Evolutionary conservation across 1,140 invertebrate genomes (phyloP).

Genomic region (Lutraria rhynchaena): DNA sequence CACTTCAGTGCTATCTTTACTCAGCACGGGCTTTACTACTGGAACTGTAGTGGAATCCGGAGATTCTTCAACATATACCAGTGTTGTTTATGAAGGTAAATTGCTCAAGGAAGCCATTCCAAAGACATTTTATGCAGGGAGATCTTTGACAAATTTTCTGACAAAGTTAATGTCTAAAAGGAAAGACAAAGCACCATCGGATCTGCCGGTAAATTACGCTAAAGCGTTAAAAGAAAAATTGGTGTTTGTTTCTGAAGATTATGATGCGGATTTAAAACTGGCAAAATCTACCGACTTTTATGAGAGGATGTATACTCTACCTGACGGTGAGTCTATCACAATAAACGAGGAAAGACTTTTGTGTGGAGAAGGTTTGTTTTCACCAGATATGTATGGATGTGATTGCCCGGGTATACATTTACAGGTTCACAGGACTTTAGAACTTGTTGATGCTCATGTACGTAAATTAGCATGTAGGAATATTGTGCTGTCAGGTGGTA

Average conservation of each 20-base stretch:
- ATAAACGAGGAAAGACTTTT: slow-evolving; percentile 34
- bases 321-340: slow-evolving; percentile 11
- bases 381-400: slow-evolving; percentile 38
- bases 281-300: slow-evolving; percentile 23
- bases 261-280: slow-evolving; percentile 25
- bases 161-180: neutral
- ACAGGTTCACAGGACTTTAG: slow-evolving; percentile 33
- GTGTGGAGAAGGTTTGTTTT: slow-evolving; percentile 35
- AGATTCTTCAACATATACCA: slow-evolving; percentile 32
- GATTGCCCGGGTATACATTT: slow-evolving; percentile 33
- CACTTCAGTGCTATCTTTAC: slow-evolving; percentile 34
- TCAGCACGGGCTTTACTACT: slow-evolving; percentile 23
- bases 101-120: slow-evolving; percentile 32
- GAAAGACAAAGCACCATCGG: neutral
- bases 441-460: slow-evolving; percentile 27
- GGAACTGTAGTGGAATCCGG: slow-evolving; percentile 44
- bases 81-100: slow-evolving; percentile 44
- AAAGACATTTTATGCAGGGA: slow-evolving; percentile 54
- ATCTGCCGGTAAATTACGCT: neutral
- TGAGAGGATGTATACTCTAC: slow-evolving; percentile 34
- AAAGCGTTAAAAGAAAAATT: slow-evolving; percentile 40
- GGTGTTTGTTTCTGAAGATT: slow-evolving; percentile 49
- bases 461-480: slow-evolving; percentile 11
- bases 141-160: slow-evolving; percentile 13
- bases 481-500: slow-evolving; percentile 39